Evolutionary conservation across 2,113 vertebrate genomes (phyloP).

Genomic region (Oriolus oriolus): DNA sequence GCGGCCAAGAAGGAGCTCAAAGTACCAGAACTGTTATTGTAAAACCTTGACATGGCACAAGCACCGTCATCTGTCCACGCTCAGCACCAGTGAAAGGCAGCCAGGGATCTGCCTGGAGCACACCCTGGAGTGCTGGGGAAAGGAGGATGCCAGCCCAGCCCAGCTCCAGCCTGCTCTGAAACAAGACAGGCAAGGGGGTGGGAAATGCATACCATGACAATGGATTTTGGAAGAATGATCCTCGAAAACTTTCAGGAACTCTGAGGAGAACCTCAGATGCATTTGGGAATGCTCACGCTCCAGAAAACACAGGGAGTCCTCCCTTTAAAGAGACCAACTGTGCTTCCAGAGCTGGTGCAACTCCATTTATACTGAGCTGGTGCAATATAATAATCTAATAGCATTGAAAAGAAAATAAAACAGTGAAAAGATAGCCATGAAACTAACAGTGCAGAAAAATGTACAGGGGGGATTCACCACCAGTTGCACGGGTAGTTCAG

Average conservation of each 20-base stretch:
- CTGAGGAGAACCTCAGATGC: background rate
- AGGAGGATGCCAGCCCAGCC: background rate
- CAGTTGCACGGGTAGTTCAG: background rate
- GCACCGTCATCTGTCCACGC: background rate
- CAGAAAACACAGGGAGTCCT: rapidly evolving
- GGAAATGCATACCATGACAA: background rate
- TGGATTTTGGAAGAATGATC: background rate
- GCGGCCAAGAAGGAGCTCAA: background rate
- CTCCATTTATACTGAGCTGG: background rate
- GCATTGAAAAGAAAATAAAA: background rate
- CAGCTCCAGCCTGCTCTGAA: background rate
- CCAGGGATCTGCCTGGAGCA: background rate
- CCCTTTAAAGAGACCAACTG: background rate
- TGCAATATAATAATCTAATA: background rate
- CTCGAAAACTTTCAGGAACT: background rate
- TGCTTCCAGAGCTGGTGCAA: background rate
- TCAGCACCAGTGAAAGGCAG: background rate
- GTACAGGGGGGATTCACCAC: rapidly evolving
- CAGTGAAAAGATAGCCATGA: background rate
- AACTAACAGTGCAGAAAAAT: background rate
- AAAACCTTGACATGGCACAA: background rate
- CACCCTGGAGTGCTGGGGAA: background rate
- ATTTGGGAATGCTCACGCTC: background rate
- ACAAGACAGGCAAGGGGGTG: too few species aligned
- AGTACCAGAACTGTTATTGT: background rate